Percentiles rank a stretch among this genome's conserved stretches.
These are phyloP conservation scores for Amphiprion clarkii DNA, from an alignment of 2,797 vertebrate genomes.

Conservation along the genomic window DNA sequence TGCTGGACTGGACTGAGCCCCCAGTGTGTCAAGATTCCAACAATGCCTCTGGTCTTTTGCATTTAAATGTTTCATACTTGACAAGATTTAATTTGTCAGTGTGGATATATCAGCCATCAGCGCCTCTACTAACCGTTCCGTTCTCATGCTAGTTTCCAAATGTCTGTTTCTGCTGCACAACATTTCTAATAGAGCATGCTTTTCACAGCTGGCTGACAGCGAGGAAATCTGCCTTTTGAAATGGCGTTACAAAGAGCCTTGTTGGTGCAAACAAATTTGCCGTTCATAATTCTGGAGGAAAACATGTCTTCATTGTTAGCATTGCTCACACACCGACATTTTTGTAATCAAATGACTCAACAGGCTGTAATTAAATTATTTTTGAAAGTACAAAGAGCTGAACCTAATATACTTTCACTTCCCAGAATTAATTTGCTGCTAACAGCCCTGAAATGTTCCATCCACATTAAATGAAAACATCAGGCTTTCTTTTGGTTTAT, in stretches of 20 bases:
- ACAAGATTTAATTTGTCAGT: background rate
- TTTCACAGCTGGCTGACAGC: background rate
- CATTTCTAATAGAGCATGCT: background rate
- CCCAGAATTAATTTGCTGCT: slow-evolving; percentile 1
- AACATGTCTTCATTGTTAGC: background rate
- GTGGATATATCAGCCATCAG: background rate
- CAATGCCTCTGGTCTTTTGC: no score
- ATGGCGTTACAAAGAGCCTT: background rate
- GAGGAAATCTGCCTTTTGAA: slow-evolving; percentile 1
- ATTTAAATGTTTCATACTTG: background rate
- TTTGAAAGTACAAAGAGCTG: slow-evolving; percentile 7
- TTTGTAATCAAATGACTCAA: slow-evolving; percentile 17
- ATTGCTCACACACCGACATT: background rate
- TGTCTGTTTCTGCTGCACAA: no score
- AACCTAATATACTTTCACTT: slow-evolving; percentile 4
- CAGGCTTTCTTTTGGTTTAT: background rate
- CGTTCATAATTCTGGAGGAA: background rate
- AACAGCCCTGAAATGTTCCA: background rate
- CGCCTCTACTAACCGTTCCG: background rate
- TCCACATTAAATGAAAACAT: background rate
- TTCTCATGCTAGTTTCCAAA: background rate
- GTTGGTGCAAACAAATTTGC: slow-evolving; percentile 7
- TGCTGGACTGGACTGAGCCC: no score
- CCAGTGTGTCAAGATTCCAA: no score
- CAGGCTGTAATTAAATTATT: background rate